These are phyloP conservation scores for Panulirus ornatus DNA, from an alignment of 1,140 invertebrate genomes.

Conservation along the genomic window DNA sequence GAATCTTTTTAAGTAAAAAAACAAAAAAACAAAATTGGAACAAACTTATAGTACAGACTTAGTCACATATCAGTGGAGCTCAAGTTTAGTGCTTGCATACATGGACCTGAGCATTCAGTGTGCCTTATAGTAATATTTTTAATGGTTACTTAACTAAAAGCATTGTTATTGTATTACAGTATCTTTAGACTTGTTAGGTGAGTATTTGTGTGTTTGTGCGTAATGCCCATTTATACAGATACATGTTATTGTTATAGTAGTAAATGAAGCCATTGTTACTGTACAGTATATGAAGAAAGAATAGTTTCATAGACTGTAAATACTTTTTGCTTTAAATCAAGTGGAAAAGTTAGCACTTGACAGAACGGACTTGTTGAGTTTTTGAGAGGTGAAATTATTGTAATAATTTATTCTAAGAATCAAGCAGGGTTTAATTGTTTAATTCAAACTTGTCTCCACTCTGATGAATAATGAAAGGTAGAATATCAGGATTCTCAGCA, in stretches of 20 bases:
- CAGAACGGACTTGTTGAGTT: not conserved
- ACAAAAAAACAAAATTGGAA: too few species aligned
- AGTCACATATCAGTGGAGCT: slow-evolving; percentile 18
- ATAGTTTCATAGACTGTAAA: not conserved
- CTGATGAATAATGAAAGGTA: too few species aligned
- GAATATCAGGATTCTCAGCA: too few species aligned
- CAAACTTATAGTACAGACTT: not conserved
- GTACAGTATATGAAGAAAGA: not conserved
- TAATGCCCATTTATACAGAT: not conserved
- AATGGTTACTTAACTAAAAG: not conserved
- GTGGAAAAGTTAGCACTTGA: not conserved
- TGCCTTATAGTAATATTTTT: slow-evolving; percentile 29
- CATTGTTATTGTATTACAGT: not conserved
- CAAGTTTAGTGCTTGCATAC: not conserved
- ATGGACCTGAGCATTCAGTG: slow-evolving; percentile 31
- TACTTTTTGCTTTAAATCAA: not conserved
- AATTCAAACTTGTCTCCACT: not conserved
- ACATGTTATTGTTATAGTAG: not conserved
- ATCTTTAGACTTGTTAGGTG: not conserved
- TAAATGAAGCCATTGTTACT: not conserved
- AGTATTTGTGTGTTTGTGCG: not conserved
- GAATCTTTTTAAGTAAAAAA: not conserved
- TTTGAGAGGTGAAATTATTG: not conserved
- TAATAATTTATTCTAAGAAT: slow-evolving; percentile 16
- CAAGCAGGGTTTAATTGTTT: not conserved